Conservation (phyloP, 2,113 vertebrate genomes). For the Coracopsis vasa region DNA sequence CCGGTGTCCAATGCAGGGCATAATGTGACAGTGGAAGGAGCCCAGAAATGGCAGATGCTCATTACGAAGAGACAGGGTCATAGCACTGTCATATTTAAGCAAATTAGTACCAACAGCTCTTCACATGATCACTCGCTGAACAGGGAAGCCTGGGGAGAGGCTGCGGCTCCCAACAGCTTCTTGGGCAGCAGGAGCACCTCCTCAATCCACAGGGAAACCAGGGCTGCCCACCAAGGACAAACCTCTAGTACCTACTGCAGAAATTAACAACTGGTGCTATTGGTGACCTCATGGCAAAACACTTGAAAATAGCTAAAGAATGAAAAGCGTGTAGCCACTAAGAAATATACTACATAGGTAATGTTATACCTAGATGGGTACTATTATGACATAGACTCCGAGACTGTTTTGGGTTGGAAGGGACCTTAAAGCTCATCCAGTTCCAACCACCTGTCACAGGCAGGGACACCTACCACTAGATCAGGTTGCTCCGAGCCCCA, state of each 20-base stretch:
- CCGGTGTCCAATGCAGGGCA: rapidly evolving
- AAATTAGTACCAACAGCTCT: background rate
- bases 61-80: background rate
- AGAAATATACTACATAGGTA: background rate
- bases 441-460: background rate
- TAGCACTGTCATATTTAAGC: background rate
- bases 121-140: rapidly evolving
- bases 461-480: background rate
- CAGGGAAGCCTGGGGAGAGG: background rate
- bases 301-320: background rate
- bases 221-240: background rate
- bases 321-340: background rate
- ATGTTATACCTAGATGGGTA: background rate
- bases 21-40: background rate
- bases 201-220: background rate
- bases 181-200: background rate
- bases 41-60: background rate
- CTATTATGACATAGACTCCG: background rate
- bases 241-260: background rate
- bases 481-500: background rate
- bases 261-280: background rate
- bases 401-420: background rate
- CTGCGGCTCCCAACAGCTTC: background rate
- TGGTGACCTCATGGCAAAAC: background rate
- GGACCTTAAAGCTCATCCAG: background rate